phyloP scores from a whole-genome alignment of 2,113 vertebrate genomes.

The Colaptes auratus region DNA sequence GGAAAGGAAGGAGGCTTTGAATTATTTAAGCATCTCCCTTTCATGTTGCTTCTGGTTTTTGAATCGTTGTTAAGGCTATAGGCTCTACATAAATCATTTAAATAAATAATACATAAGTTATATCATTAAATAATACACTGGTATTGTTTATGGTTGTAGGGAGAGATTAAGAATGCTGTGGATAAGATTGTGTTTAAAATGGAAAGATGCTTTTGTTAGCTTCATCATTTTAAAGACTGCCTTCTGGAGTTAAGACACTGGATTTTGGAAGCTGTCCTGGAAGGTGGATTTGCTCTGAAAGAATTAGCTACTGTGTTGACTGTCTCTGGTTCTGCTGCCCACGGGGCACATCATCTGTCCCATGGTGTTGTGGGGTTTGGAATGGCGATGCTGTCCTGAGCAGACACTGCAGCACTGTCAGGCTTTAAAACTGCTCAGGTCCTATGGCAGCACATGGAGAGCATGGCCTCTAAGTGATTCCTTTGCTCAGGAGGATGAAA shows the following conservation, averaged over 20 bases:
- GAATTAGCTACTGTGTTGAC: not conserved
- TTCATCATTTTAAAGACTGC: not conserved
- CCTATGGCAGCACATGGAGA: not conserved
- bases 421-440: not conserved
- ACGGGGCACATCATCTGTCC: accelerated
- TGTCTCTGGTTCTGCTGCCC: not conserved
- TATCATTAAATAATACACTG: slow-evolving; percentile 60
- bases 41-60: slow-evolving; percentile 67
- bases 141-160: slow-evolving; percentile 53
- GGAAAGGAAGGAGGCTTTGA: slow-evolving; percentile 60
- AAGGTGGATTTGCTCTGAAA: not conserved
- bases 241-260: not conserved
- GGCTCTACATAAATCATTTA: slow-evolving; percentile 61
- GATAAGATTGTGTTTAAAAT: not conserved
- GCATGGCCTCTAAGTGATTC: not conserved
- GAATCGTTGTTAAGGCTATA: slow-evolving; percentile 62
- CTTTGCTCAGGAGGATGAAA: not conserved
- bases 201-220: not conserved
- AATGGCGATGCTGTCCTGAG: not conserved
- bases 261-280: not conserved
- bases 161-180: not conserved
- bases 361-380: not conserved
- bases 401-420: accelerated
- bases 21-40: slow-evolving; percentile 71
- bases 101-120: slow-evolving; percentile 70